A percentile compares a stretch with the other conserved stretches of the same genome.
Conservation (phyloP, 2,797 vertebrate species). For the Rhinogobio ventralis region DNA sequence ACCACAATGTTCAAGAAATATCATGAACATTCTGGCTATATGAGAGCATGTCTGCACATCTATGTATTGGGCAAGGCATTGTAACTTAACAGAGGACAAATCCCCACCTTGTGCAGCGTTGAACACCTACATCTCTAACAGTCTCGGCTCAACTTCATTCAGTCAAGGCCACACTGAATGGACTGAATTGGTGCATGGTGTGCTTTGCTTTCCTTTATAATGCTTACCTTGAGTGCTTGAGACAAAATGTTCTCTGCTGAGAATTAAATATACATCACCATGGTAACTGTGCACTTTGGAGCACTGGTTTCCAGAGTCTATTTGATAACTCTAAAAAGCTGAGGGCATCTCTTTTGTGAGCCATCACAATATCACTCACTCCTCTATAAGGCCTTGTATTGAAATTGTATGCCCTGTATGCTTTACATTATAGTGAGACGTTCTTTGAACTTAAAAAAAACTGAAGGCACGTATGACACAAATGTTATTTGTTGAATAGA, state of each 20-base stretch:
- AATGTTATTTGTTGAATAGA: not conserved
- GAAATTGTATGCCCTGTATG: not conserved
- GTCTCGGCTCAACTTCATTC: constrained; percentile 39
- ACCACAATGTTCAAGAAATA: not conserved
- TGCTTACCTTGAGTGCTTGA: constrained; percentile 32
- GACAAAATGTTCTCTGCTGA: constrained; percentile 45
- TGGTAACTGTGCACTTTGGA: constrained; percentile 40
- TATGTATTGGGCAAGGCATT: not conserved
- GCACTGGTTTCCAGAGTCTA: not conserved
- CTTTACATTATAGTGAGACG: not conserved
- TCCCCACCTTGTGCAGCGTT: not conserved
- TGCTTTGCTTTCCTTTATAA: not conserved
- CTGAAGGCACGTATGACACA: not conserved
- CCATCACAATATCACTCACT: constrained; percentile 12
- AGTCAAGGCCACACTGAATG: constrained; percentile 60
- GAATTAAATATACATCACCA: constrained; percentile 54
- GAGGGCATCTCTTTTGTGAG: not conserved
- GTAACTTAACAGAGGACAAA: not conserved
- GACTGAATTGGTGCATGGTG: constrained; percentile 26
- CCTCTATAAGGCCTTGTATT: not conserved
- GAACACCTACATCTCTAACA: not conserved
- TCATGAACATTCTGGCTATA: not conserved
- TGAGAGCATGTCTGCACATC: not conserved
- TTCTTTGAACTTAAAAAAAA: not conserved
- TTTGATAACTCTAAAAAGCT: not conserved